A percentile compares a stretch with the other conserved stretches of the same genome.
These are phyloP conservation scores for Zoroaster sp. DNA, from an alignment of 53 echinoderm and acorn worm species.

Conservation along the genomic window DNA sequence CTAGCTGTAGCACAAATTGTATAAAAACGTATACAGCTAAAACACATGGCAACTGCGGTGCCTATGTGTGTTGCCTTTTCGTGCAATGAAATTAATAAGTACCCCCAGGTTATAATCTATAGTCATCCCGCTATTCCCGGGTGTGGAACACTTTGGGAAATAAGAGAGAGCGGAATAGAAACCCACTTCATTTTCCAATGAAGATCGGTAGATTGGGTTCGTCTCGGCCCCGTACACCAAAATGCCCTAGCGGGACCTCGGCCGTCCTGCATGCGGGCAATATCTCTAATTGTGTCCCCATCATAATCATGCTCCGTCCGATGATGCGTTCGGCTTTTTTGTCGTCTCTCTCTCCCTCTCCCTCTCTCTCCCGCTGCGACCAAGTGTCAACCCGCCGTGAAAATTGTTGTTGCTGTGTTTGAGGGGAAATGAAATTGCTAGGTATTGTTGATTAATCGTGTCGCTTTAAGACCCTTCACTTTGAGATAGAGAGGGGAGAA, in stretches of 20 bases:
- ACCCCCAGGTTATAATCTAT: conserved; percentile 28
- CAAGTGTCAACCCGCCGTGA: conserved; percentile 49
- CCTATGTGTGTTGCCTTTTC: conserved; percentile 14
- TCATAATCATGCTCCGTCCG: conserved; percentile 27
- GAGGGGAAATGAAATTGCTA: conserved; percentile 45
- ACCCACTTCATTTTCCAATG: background rate
- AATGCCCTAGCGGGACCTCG: conserved; percentile 24
- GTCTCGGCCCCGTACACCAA: background rate
- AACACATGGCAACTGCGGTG: background rate
- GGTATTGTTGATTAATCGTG: conserved; percentile 67
- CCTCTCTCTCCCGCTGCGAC: background rate
- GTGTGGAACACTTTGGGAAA: conserved; percentile 50
- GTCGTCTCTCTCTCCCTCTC: background rate
- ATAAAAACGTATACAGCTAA: background rate
- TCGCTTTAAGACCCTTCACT: conserved; percentile 46
- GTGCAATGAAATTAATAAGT: conserved; percentile 53
- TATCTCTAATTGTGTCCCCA: conserved; percentile 53
- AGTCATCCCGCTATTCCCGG: conserved; percentile 10
- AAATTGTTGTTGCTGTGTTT: conserved; percentile 55
- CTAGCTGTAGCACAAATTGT: background rate
- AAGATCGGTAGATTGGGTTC: background rate
- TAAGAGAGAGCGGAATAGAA: background rate
- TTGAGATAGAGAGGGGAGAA: background rate
- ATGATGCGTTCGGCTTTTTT: background rate
- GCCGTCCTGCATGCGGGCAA: conserved; percentile 23